Evolutionary conservation across 2,797 vertebrate genomes (phyloP).

Genomic region (Pempheris klunzingeri): DNA sequence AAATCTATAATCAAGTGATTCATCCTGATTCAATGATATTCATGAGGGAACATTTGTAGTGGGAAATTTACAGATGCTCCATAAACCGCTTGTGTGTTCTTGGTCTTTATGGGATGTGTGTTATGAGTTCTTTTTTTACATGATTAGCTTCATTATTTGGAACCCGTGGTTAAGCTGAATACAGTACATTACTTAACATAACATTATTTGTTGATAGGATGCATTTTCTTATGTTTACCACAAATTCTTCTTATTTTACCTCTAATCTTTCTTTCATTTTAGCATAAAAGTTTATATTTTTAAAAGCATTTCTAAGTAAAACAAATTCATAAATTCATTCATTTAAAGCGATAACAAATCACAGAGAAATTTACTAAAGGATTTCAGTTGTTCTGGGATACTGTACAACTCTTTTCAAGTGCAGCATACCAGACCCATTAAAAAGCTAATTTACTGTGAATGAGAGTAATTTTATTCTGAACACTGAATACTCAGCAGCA

Average conservation of each 20-base stretch:
- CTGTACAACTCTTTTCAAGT: conserved; percentile 3
- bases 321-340: neutral
- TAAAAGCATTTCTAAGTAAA: neutral
- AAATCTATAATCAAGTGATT: conserved; percentile 70
- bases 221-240: neutral
- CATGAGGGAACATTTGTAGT: conserved; percentile 67
- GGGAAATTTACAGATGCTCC: conserved; percentile 50
- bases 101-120: conserved; percentile 11
- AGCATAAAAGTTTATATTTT: neutral
- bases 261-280: neutral
- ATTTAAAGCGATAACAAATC: neutral
- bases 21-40: conserved; percentile 63
- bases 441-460: conserved; percentile 31
- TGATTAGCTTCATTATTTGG: neutral
- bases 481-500: conserved; percentile 24
- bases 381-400: conserved; percentile 13
- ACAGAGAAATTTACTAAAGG: neutral
- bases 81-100: conserved; percentile 49
- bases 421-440: conserved; percentile 1
- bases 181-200: no score
- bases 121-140: no score
- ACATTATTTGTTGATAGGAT: neutral
- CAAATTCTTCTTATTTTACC: neutral
- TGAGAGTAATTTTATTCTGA: conserved; percentile 40
- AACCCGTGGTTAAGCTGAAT: neutral